Base-by-base conservation (phyloP, 2,113 vertebrate species). In the Haemorhous mexicanus region DNA sequence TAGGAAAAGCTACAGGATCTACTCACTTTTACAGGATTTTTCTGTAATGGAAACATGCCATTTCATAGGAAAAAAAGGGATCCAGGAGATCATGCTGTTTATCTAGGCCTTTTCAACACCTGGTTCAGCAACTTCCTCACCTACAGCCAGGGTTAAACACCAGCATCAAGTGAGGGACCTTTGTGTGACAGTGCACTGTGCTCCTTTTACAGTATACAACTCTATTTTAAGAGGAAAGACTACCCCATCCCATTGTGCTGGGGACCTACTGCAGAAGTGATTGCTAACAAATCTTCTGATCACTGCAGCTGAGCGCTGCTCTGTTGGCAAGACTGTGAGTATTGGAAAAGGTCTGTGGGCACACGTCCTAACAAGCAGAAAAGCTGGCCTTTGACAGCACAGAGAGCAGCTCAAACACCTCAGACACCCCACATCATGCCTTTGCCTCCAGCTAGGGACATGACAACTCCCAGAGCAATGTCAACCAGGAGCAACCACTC, bases 371-470 rank as follows among this genome's bases (percentile, higher is more conserved):
- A 20, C 10, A 62, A 67, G 55, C 63, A 74, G 50, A 21, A 83
- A 90, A 85, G 37, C n/a, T 66, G 43, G 75, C 55, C 41, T 43
- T 39, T 58, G 62, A 87, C 62, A 87, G 82, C 23, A 39, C n/a
- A 68, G 41, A 46, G 35, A 2, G 49, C 62, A 87, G 80, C 26
- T 66, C 58, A 33, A 61, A 82, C 1, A 10, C 58, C 46, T n/a
- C 1, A 8, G 50, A 86, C 35, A 41, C 8, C 1, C 5, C 63
- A 43, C 0, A 0, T 39, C 23, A n/a, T 1, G 8, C 43, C 43
- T 33, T n/a, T 43, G 72, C 75, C 63, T 47, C 37, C 33, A 58
- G 85, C 26, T 19, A 7, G 5, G 52, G 30, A 85, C n/a, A 67
- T 1, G 5, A 28, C 55, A 58, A 28, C 16, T 66, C 59, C 68